A percentile compares a stretch with the other conserved stretches of the same genome.
phyloP scores from a whole-genome alignment of 2,888 invertebrate species.

The Muschampia plurimacula region DNA sequence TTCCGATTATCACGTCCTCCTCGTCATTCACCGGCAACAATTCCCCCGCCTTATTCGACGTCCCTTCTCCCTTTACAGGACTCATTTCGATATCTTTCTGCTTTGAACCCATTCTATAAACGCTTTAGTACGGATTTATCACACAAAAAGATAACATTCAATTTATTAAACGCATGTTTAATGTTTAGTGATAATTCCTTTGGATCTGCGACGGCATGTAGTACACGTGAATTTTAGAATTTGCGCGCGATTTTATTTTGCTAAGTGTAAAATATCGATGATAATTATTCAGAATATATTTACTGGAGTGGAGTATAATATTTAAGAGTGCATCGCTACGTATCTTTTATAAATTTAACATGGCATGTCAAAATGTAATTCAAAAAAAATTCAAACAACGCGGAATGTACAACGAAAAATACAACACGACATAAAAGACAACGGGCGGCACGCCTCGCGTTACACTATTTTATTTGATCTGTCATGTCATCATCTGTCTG shows the following conservation, averaged over 20 bases:
- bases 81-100: constrained; percentile 78
- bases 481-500: too few species aligned
- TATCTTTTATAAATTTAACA: constrained; percentile 12
- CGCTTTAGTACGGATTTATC: constrained; percentile 42
- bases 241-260: not conserved
- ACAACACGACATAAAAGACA: too few species aligned
- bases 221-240: constrained; percentile 10
- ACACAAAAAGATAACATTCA: constrained; percentile 40
- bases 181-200: not conserved
- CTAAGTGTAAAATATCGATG: not conserved
- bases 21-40: constrained; percentile 67
- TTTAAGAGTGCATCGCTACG: not conserved
- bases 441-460: too few species aligned
- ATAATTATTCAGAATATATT: not conserved
- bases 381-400: constrained; percentile 39
- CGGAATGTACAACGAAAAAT: too few species aligned
- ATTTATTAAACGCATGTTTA: not conserved
- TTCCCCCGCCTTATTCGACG: constrained; percentile 53
- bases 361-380: constrained; percentile 43
- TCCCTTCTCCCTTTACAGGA: constrained; percentile 64
- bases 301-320: not conserved
- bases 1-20: constrained; percentile 81
- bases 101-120: constrained; percentile 62
- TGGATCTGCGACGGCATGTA: constrained; percentile 2
- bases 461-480: too few species aligned